phyloP scores from a whole-genome alignment of 2,888 invertebrate species.

The Maniola hyperantus region DNA sequence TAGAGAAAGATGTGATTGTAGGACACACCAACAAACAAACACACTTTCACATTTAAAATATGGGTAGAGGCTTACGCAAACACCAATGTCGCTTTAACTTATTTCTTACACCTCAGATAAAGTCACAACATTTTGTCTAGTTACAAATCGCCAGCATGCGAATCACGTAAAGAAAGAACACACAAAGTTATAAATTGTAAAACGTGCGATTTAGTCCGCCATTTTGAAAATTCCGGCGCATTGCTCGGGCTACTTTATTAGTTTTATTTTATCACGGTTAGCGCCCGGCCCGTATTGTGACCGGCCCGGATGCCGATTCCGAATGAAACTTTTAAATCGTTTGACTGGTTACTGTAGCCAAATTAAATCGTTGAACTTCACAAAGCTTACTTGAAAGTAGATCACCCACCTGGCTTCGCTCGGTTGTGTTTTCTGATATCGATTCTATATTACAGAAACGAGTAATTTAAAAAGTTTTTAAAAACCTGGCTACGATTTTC shows the following conservation, averaged over 20 bases:
- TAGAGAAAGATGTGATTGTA: too few relatives aligned
- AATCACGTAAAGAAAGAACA: not conserved
- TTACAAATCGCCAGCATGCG: not conserved
- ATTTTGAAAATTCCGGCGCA: conserved; percentile 28
- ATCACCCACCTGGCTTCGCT: not conserved
- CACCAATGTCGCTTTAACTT: too few relatives aligned
- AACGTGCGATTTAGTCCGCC: conserved; percentile 37
- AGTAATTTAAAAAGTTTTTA: too few relatives aligned
- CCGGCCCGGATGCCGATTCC: conserved; percentile 6
- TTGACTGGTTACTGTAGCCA: not conserved
- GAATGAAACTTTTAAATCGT: conserved; percentile 9
- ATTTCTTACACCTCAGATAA: too few relatives aligned
- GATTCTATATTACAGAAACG: too few relatives aligned
- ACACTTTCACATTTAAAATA: too few relatives aligned
- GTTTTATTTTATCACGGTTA: conserved; percentile 20
- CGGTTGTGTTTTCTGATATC: too few relatives aligned
- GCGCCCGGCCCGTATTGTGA: conserved; percentile 10
- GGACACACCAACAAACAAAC: too few relatives aligned
- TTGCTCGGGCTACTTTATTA: conserved; percentile 17
- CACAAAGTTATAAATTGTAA: conserved; percentile 19
- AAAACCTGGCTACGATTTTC: too few relatives aligned
- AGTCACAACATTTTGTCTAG: not conserved
- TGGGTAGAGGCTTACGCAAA: too few relatives aligned
- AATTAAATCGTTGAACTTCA: conserved; percentile 7
- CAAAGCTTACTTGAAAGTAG: not conserved